These are phyloP conservation scores for Griposia aprilina DNA, from an alignment of 2,888 invertebrate species.

Conservation along the genomic window DNA sequence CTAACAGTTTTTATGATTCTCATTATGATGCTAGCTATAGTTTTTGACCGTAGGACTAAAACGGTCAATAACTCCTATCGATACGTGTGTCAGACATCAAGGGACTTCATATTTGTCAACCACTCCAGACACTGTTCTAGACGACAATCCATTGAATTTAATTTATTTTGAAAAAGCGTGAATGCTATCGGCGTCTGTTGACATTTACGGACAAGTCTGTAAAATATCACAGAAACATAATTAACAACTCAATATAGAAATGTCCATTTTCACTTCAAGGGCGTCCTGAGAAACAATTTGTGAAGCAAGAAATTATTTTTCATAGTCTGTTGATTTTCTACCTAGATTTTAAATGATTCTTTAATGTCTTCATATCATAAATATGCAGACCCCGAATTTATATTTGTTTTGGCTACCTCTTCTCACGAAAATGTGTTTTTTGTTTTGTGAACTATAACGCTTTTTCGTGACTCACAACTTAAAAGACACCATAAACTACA, in stretches of 20 bases:
- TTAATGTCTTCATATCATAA: not conserved
- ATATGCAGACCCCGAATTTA: not conserved
- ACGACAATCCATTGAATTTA: not conserved
- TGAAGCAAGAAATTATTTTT: conserved; percentile 13
- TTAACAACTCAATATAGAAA: conserved; percentile 23
- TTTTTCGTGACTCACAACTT: conserved; percentile 46
- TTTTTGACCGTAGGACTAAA: conserved; percentile 11
- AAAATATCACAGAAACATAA: conserved; percentile 25
- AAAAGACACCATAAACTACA: conserved; percentile 33
- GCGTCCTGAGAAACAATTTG: not conserved
- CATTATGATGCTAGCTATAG: not conserved
- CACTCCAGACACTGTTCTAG: not conserved
- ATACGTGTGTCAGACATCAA: not conserved
- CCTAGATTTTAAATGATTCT: not conserved
- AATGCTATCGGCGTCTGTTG: conserved; percentile 45
- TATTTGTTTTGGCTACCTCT: conserved; percentile 8
- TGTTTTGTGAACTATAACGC: conserved; percentile 26
- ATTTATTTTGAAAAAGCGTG: conserved; percentile 6
- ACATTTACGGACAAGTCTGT: conserved; percentile 29
- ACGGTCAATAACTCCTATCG: not conserved
- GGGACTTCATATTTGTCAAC: conserved; percentile 6
- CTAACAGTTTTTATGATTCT: not conserved
- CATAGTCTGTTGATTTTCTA: not conserved
- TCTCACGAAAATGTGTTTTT: conserved; percentile 36
- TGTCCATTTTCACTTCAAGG: conserved; percentile 38